Conservation (phyloP, 2,113 vertebrate genomes). For the Tautogolabrus adspersus region DNA sequence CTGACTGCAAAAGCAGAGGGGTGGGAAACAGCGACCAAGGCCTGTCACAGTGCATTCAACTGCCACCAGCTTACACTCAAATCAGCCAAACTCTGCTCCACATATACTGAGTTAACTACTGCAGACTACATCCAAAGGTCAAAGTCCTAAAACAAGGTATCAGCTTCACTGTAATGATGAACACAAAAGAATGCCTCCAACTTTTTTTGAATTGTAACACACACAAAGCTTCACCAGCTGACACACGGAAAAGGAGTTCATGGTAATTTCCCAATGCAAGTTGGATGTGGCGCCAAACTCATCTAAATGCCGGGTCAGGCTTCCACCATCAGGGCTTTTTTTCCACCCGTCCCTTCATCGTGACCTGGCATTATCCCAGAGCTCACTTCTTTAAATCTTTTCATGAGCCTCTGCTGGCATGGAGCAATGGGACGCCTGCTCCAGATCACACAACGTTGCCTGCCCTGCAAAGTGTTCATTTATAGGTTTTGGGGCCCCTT, state of each 20-base stretch:
- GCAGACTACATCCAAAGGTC: constrained; percentile 51
- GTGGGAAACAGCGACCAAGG: constrained; percentile 26
- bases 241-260: constrained; percentile 30
- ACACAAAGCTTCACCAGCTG: constrained; percentile 22
- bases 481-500: constrained; percentile 41
- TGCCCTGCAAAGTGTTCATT: constrained; percentile 57
- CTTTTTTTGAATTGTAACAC: constrained; percentile 32
- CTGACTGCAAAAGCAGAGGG: constrained; percentile 25
- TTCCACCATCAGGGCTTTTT: constrained; percentile 48
- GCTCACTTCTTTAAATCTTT: constrained; percentile 51
- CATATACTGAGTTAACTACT: constrained; percentile 18
- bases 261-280: constrained; percentile 39
- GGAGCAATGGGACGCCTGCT: constrained; percentile 44
- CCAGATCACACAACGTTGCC: constrained; percentile 53
- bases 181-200: not conserved
- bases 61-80: constrained; percentile 38
- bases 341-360: constrained; percentile 34
- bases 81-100: constrained; percentile 44
- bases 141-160: constrained; percentile 37
- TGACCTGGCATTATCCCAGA: constrained; percentile 59
- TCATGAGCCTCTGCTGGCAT: constrained; percentile 52
- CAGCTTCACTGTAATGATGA: constrained; percentile 38
- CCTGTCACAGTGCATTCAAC: constrained; percentile 52
- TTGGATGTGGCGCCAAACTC: constrained; percentile 38
- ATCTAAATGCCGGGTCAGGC: constrained; percentile 69